Base-by-base conservation (phyloP, 2,797 vertebrate genomes). In the Scleropages formosus region DNA sequence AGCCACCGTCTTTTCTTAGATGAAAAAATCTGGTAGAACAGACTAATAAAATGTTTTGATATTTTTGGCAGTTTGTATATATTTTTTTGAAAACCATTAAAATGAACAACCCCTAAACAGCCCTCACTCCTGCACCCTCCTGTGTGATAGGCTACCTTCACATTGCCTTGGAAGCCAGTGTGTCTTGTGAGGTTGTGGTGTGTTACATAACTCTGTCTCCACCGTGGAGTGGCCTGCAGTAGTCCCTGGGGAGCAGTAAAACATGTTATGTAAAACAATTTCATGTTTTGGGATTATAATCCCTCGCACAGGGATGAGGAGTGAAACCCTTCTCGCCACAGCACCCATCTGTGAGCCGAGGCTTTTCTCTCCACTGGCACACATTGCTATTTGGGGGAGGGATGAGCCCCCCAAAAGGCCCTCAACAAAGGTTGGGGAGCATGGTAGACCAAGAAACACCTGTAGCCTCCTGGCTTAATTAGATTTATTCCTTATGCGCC, bases 251-350 rank as follows among this genome's bases (percentile, higher is more conserved):
- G 77, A 71, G 31, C 78, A 73, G 82, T 84, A 83, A 86, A 82
- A 75, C 86, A 85, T 84, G 85, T 93, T 92, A 91, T 81, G 82
- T 90, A 92, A 93, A 83, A 88, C 85, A 86, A 87, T 90, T 89
- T 89, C 86, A 89, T 90, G 88, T 90, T 88, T 84, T 68, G 80
- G 84, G 71, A 84, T 85, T 84, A 80, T 91, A 92, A 93, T 92
- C 90, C 85, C 59, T 80, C 79, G 56, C 65, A 79, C 84, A 74
- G 11, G 75, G 62, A 75, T 58, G 59, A 31, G 58, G 47, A 72
- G 27, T 67, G n/a, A 77, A 78, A 72, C 73, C 74, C 74, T 77
- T 77, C 73, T 68, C 59, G 83, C 82, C 81, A 82, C 78, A 74
- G 81, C 82, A 86, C 70, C 72, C 73, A 75, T 88, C 84, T 90